Conservation (phyloP, 2,888 invertebrate genomes). For the Notodonta ziczac region DNA sequence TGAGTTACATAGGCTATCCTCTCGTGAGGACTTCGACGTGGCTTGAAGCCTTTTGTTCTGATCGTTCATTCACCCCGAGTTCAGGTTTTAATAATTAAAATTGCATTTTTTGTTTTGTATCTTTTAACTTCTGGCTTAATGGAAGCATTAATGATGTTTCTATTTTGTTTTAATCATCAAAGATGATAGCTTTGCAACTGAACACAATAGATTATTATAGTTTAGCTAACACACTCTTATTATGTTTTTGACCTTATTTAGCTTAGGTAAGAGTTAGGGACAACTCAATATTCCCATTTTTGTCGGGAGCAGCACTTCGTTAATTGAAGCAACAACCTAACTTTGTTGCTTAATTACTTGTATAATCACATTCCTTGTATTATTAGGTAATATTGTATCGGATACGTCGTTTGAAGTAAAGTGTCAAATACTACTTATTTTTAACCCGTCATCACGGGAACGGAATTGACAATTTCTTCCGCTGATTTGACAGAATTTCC, state of each 20-base stretch:
- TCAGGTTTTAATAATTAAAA: constrained; percentile 67
- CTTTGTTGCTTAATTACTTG: too few species aligned
- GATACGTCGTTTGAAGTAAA: too few species aligned
- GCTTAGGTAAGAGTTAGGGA: neutral
- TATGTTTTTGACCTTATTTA: neutral
- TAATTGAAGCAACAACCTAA: too few species aligned
- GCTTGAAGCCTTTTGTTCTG: constrained; percentile 64
- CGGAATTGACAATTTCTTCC: neutral
- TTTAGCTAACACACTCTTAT: too few species aligned
- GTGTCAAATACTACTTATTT: too few species aligned
- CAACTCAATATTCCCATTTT: too few species aligned
- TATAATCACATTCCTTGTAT: too few species aligned
- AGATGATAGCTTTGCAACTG: neutral
- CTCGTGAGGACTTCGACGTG: constrained; percentile 53
- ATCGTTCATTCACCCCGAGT: constrained; percentile 55
- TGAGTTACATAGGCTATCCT: constrained; percentile 70
- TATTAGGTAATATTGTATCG: too few species aligned
- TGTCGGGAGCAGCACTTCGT: too few species aligned
- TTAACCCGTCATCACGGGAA: neutral
- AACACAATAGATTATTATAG: neutral
- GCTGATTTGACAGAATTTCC: neutral
- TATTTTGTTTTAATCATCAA: constrained; percentile 18
- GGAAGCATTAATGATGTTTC: constrained; percentile 6
- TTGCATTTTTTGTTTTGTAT: constrained; percentile 54
- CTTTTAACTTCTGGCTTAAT: constrained; percentile 22